phyloP scores from a whole-genome alignment of 2,797 vertebrate species.

The Falco rusticolus region DNA sequence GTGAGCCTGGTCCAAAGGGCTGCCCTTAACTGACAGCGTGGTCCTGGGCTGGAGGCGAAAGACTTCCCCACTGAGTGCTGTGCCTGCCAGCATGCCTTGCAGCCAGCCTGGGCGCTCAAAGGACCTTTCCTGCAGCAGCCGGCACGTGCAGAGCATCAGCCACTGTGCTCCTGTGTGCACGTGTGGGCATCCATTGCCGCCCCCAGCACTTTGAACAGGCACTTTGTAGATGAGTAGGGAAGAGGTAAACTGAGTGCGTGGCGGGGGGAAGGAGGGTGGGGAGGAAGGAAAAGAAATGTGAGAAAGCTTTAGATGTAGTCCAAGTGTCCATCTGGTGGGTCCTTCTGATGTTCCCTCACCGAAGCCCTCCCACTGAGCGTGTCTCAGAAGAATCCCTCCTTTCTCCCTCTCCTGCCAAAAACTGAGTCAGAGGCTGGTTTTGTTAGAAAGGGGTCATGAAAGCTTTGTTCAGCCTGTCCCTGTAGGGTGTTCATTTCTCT shows the following conservation, averaged over 20 bases:
- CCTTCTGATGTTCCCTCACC: conserved; percentile 47
- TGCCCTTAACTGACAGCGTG: accelerated
- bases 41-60: neutral
- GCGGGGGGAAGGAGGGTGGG: neutral
- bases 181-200: neutral
- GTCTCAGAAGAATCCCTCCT: conserved; percentile 58
- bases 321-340: conserved; percentile 61
- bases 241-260: neutral
- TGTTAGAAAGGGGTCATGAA: conserved; percentile 19
- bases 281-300: conserved; percentile 70
- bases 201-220: neutral
- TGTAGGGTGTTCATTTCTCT: neutral
- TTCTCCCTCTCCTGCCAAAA: conserved; percentile 36
- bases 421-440: conserved; percentile 33
- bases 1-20: neutral
- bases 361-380: conserved; percentile 39
- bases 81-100: accelerated
- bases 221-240: conserved; percentile 43
- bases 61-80: accelerated
- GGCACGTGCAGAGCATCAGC: neutral
- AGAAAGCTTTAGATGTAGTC: conserved; percentile 65
- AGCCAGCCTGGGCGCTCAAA: accelerated
- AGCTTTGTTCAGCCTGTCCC: conserved; percentile 33
- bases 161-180: accelerated
- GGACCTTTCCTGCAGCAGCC: neutral